Base-by-base conservation (phyloP, 2,797 vertebrate species). In the Scolopax rusticola region DNA sequence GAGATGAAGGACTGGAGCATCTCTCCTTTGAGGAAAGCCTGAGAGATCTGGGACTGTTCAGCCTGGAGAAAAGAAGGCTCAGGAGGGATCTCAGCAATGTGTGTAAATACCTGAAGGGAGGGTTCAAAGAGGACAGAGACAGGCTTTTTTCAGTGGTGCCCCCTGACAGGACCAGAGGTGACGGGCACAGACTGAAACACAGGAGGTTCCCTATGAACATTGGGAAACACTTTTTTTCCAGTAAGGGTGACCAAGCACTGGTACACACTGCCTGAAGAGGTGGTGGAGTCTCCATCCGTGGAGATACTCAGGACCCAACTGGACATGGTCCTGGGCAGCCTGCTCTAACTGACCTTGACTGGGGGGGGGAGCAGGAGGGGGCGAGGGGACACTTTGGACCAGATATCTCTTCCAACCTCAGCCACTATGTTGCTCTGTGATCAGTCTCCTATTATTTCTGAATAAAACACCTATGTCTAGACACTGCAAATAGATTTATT, bases 321-420 rank as follows among this genome's bases (percentile, higher is more conserved):
- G 23, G 53, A 16, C 6, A 4, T 4, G 4, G 30, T 33, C 15
- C 20, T 65, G 84, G 30, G 45, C 32, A 33, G 4, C 43, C 69
- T 89, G 41, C 10, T 61, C 9, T 60, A 20, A 40, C 47, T 89
- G 59, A 40, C 30, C 11, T 50, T 69, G 23, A 61, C 14, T 85
- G 47, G 8, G 47, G 47, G 18, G 3, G 0, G 15, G 33, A 15
- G 16, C 41, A 17, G 8, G 47, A 21, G 18, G 3, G 0, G 15
- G 33, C 7, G 16, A 36, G 36, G 36, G 36, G 15, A 17, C 1
- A 10, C 19, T 74, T 84, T 83, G 57, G 15, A 56, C 36, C 15
- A 54, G 16, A 4, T 47, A 20, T 28, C 8, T 16, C 71, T 63
- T 71, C 45, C 17, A 57, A 3, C 32, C 27, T 69, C 60, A 67